Conservation (phyloP, 1,140 invertebrate genomes). For the Neodiprion virginianus region DNA sequence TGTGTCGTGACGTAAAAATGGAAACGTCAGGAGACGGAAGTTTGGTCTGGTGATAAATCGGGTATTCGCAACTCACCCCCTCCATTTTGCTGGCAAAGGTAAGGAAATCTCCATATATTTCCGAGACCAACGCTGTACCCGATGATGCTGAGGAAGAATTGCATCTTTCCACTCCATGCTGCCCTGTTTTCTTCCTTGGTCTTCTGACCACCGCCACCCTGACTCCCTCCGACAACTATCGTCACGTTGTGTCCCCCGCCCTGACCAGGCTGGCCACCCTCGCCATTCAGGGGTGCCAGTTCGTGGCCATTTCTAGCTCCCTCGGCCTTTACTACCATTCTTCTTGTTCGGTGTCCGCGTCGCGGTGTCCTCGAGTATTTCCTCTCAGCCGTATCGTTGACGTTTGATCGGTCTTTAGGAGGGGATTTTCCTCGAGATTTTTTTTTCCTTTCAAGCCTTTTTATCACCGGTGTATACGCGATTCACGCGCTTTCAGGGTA, state of each 20-base stretch:
- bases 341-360: constrained; percentile 12
- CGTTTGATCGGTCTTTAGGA: neutral
- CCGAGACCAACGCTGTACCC: constrained; percentile 91
- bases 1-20: too few relatives aligned
- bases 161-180: constrained; percentile 84
- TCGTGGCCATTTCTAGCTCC: constrained; percentile 74
- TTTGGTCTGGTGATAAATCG: too few relatives aligned
- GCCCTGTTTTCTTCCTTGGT: constrained; percentile 70
- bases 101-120: constrained; percentile 96
- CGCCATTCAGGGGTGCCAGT: constrained; percentile 74
- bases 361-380: neutral
- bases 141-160: constrained; percentile 91
- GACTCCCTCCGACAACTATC: constrained; percentile 54
- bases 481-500: neutral
- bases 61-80: constrained; percentile 74
- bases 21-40: too few relatives aligned
- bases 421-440: neutral
- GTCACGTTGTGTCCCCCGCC: constrained; percentile 51
- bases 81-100: constrained; percentile 93
- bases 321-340: constrained; percentile 63
- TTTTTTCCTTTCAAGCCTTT: neutral
- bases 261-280: constrained; percentile 37
- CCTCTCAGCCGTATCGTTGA: neutral
- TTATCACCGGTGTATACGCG: neutral
- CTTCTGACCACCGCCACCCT: constrained; percentile 51